Evolutionary conservation across 2,888 invertebrate genomes (phyloP).

Genomic region (Blera fallax): DNA sequence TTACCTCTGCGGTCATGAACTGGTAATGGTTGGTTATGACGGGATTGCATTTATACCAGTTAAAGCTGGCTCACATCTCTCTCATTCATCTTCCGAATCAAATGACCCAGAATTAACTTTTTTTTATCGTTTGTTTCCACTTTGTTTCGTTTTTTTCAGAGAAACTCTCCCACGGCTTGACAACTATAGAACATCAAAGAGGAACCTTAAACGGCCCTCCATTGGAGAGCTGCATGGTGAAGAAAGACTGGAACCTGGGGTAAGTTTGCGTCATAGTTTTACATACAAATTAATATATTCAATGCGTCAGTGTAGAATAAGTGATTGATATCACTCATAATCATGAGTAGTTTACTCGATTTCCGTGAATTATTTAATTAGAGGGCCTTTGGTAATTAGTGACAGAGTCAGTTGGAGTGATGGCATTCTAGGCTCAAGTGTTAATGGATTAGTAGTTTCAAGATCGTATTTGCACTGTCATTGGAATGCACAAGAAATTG

Average conservation of each 20-base stretch:
- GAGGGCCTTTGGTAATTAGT: conserved; percentile 11
- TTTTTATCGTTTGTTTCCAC: background rate
- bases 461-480: background rate
- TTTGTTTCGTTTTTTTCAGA: conserved; percentile 78
- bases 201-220: conserved; percentile 90
- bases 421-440: conserved; percentile 13
- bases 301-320: background rate
- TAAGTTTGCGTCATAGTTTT: conserved; percentile 74
- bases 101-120: conserved; percentile 44
- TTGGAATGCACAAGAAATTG: background rate
- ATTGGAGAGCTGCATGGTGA: conserved; percentile 91
- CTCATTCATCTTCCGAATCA: conserved; percentile 22
- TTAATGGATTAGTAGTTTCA: conserved; percentile 6
- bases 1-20: conserved; percentile 27
- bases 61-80: conserved; percentile 15
- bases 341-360: background rate
- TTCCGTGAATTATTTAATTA: conserved; percentile 33
- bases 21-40: conserved; percentile 23
- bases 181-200: conserved; percentile 90
- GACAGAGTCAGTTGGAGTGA: background rate
- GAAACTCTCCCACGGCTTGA: conserved; percentile 92
- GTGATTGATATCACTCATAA: background rate
- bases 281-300: background rate
- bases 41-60: conserved; percentile 38
- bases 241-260: conserved; percentile 77